Conservation (phyloP, 35 echinoderm and acorn worm genomes). For the Patiria miniata region DNA sequence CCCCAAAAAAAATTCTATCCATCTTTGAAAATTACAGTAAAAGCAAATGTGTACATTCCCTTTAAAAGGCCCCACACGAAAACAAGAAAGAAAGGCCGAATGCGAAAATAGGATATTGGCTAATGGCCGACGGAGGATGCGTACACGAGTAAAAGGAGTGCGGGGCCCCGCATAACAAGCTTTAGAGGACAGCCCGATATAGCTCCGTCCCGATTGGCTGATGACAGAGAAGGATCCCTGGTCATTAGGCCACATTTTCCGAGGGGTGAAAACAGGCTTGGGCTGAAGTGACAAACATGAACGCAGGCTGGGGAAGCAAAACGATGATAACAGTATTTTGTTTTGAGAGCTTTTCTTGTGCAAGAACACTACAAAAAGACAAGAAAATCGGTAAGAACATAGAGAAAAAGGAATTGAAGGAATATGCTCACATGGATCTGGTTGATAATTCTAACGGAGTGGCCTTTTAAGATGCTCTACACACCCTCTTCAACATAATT, state of each 20-base stretch:
- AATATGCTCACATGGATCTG: not conserved
- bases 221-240: not conserved
- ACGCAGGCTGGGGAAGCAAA: not conserved
- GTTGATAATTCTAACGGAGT: too few relatives aligned
- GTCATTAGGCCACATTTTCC: not conserved
- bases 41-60: too few relatives aligned
- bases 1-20: too few relatives aligned
- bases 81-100: too few relatives aligned
- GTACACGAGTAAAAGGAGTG: not conserved
- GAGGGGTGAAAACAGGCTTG: not conserved
- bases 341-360: not conserved
- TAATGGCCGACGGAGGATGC: conserved; percentile 8
- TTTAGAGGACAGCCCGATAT: not conserved
- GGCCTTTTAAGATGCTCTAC: too few relatives aligned
- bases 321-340: not conserved
- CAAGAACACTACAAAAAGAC: not conserved
- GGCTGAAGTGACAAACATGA: not conserved
- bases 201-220: not conserved
- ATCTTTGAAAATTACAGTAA: too few relatives aligned
- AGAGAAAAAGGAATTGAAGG: not conserved
- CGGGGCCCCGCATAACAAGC: not conserved
- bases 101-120: conserved; percentile 22
- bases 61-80: too few relatives aligned
- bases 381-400: not conserved
- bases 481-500: too few relatives aligned